Evolutionary conservation across 2,113 vertebrate species (phyloP), one percentile per base, ranked within the genome.

Genomic region (Atrichornis clamosus): DNA sequence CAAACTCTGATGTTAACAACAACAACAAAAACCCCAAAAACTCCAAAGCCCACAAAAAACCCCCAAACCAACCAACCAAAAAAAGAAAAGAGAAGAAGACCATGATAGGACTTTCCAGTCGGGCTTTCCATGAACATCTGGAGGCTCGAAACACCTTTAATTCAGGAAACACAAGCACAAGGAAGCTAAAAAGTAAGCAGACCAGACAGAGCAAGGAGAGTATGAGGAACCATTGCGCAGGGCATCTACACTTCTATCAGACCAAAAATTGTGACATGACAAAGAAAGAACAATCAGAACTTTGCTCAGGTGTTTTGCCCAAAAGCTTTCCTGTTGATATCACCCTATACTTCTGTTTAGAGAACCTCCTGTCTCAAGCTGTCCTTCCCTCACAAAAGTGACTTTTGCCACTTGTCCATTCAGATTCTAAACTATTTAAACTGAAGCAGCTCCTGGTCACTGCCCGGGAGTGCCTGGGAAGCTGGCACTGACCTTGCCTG

Each of bases 151-250:
- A 44, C 2, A 20, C 3, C 15, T 24, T 80, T 26, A 42, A 11
- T 39, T 67, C 47, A 46, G 8, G 15, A 7, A 26, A 26, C 27
- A 19, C 8, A 60, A 56, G 7, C 22, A 15, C 16, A 52, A 52
- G 42, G 15, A 68, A 17, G 7, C 8, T 33, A 23, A 16, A 56
- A 15, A 68, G 17, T 3, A 6, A 53, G 24, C 75, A 28, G 13
- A 70, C 2, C 21, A 68, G 32, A 18, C 1, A 62, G 27, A 81
- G 6, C 9, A 63, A 35, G 15, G 26, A 58, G 22, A 20, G 3
- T 6, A 9, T 0, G 1, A 72, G 17, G 7, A 17, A 33, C 3
- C 24, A 44, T 0, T 23, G 30, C 28, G 59, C 7, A 6, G 17
- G 27, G 8, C 22, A 52, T 0, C 81, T 33, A 4, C 15, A 4